These are phyloP conservation scores for Lordiphosa collinella DNA, from an alignment of 1,140 invertebrate genomes.

Conservation along the genomic window DNA sequence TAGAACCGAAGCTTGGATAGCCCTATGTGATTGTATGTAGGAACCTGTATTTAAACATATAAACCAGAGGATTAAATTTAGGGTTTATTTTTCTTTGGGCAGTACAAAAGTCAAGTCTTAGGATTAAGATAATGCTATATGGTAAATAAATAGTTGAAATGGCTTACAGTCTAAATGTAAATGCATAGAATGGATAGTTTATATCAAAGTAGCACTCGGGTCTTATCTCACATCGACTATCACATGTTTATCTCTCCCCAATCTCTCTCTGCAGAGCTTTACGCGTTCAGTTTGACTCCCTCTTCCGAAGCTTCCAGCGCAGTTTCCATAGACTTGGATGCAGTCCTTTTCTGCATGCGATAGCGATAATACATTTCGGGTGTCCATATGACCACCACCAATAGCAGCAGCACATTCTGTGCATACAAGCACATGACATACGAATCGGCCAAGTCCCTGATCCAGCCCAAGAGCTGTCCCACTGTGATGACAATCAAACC, in stretches of 20 bases:
- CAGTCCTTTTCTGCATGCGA: slow-evolving; percentile 35
- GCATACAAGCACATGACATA: slow-evolving; percentile 84
- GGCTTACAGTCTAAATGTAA: slow-evolving; percentile 27
- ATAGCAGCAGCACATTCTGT: slow-evolving; percentile 82
- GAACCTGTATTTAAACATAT: too few relatives aligned
- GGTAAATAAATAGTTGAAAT: slow-evolving; percentile 58
- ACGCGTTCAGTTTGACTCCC: slow-evolving; percentile 27
- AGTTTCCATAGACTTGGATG: slow-evolving; percentile 45
- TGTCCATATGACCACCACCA: slow-evolving; percentile 83
- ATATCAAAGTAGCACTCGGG: background rate
- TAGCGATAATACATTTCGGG: slow-evolving; percentile 80
- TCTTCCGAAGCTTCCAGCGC: slow-evolving; percentile 41
- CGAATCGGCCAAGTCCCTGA: slow-evolving; percentile 83
- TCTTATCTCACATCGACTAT: slow-evolving; percentile 21
- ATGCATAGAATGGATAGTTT: slow-evolving; percentile 14
- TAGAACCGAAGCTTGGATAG: too few relatives aligned
- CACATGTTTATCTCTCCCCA: slow-evolving; percentile 4
- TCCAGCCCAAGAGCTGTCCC: slow-evolving; percentile 85
- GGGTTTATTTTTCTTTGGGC: slow-evolving; percentile 28
- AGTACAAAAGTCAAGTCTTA: slow-evolving; percentile 54
- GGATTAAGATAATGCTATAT: slow-evolving; percentile 20
- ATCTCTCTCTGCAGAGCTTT: background rate
- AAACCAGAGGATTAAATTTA: too few relatives aligned
- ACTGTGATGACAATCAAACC: slow-evolving; percentile 84
- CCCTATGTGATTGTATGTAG: too few relatives aligned